A percentile compares a stretch with the other conserved stretches of the same genome.
Conservation (phyloP, 2,797 vertebrate genomes). For the Hoplostethus atlanticus region DNA sequence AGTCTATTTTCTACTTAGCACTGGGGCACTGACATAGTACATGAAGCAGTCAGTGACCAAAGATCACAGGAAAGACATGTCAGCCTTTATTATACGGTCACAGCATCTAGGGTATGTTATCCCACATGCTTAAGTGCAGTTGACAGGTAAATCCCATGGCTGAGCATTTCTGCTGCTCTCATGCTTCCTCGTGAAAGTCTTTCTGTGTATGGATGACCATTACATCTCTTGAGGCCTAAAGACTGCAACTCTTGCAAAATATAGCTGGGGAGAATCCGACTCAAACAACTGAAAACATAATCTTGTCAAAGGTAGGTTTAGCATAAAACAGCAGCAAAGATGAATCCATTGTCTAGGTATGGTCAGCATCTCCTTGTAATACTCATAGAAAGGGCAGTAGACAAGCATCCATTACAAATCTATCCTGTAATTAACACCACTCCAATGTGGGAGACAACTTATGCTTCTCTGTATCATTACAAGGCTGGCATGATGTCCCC, state of each 20-base stretch:
- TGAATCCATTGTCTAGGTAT: constrained; percentile 1
- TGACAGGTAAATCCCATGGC: constrained; percentile 78
- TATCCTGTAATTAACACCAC: constrained; percentile 53
- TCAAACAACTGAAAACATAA: constrained; percentile 45
- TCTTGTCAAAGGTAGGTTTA: constrained; percentile 28
- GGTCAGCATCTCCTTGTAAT: constrained; percentile 29
- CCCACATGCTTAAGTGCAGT: constrained; percentile 63
- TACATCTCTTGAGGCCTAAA: constrained; percentile 50
- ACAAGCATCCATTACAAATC: constrained; percentile 41
- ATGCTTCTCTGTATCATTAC: constrained; percentile 63
- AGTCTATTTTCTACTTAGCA: constrained; percentile 53
- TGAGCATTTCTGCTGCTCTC: constrained; percentile 65
- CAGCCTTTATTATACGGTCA: constrained; percentile 66
- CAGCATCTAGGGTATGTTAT: constrained; percentile 51
- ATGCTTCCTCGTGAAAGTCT: constrained; percentile 60
- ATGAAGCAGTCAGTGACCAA: constrained; percentile 51
- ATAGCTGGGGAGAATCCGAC: constrained; percentile 32
- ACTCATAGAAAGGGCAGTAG: constrained; percentile 23
- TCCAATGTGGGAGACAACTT: constrained; percentile 67
- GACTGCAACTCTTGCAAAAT: constrained; percentile 57
- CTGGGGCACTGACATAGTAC: constrained; percentile 41
- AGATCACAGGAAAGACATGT: constrained; percentile 61
- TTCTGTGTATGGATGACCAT: constrained; percentile 53
- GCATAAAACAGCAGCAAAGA: constrained; percentile 21
- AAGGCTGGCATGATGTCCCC: constrained; percentile 57